A percentile compares a stretch with the other conserved stretches of the same genome.
phyloP scores from a whole-genome alignment of 2,113 vertebrate genomes.

The Sigmodon hispidus region DNA sequence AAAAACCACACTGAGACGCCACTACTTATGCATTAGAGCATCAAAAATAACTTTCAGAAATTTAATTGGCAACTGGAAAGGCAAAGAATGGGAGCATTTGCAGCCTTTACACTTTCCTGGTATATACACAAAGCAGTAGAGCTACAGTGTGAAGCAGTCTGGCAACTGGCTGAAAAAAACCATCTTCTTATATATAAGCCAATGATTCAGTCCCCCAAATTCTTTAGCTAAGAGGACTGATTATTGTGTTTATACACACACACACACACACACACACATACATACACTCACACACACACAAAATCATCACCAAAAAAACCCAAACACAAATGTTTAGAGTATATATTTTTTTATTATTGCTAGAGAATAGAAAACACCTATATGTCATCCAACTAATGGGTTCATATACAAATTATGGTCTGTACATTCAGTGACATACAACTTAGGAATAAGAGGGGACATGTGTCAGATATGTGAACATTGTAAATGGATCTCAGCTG shows the following conservation, averaged over 20 bases:
- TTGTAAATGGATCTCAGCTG: not conserved
- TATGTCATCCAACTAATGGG: not conserved
- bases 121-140: not conserved
- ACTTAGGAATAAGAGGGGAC: not conserved
- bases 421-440: not conserved
- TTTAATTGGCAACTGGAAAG: not conserved
- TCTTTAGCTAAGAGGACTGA: slow-evolving; percentile 27
- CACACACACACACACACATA: not conserved
- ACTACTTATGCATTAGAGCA: not conserved
- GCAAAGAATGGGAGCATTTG: not conserved
- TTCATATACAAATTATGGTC: slow-evolving; percentile 7
- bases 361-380: not conserved
- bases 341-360: slow-evolving; percentile 15
- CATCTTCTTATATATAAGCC: not conserved
- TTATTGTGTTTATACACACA: slow-evolving; percentile 16
- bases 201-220: not conserved
- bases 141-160: not conserved
- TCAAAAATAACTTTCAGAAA: not conserved
- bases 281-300: not conserved
- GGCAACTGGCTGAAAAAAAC: slow-evolving; percentile 16
- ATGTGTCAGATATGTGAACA: not conserved
- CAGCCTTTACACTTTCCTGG: not conserved
- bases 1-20: slow-evolving; percentile 9
- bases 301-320: not conserved
- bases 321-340: not conserved